Evolutionary conservation across 2,797 vertebrate genomes (phyloP).

Genomic region (Oryzias dopingdopingensis): DNA sequence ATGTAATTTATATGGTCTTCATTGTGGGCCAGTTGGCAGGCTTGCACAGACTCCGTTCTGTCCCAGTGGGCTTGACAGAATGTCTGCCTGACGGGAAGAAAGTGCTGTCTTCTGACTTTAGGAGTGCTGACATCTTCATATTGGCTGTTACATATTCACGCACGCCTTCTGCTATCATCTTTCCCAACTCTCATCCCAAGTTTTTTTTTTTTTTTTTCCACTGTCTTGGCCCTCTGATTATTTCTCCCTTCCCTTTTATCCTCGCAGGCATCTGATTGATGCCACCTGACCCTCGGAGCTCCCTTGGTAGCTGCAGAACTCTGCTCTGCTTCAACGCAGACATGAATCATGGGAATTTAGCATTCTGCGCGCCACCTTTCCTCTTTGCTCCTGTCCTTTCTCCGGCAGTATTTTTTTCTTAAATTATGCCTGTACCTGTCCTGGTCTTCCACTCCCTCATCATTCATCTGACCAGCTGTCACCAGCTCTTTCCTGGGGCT

Average conservation of each 20-base stretch:
- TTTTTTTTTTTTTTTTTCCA: conserved; percentile 4
- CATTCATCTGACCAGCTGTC: conserved; percentile 29
- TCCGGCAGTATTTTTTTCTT: conserved; percentile 3
- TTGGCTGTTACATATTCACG: conserved; percentile 10
- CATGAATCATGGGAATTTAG: conserved; percentile 51
- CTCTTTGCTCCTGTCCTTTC: conserved; percentile 6
- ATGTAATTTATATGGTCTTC: conserved; percentile 61
- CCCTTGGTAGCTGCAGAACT: conserved; percentile 25
- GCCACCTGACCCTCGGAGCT: conserved; percentile 20
- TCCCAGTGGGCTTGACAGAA: conserved; percentile 56
- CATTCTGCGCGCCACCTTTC: conserved; percentile 24
- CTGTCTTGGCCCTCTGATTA: neutral
- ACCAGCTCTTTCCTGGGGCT: neutral
- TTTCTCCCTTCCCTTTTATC: conserved; percentile 12
- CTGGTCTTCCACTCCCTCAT: conserved; percentile 26
- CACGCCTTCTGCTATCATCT: conserved; percentile 5
- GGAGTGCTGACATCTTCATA: conserved; percentile 72
- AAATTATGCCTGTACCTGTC: conserved; percentile 2
- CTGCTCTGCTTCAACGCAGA: conserved; percentile 40
- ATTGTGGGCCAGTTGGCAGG: conserved; percentile 33
- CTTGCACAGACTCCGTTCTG: conserved; percentile 36
- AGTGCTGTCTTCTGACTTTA: conserved; percentile 68
- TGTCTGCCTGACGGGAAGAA: conserved; percentile 48
- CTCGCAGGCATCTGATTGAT: conserved; percentile 47
- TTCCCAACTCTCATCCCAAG: conserved; percentile 21